These are phyloP conservation scores for Carcina quercana DNA, from an alignment of 2,888 invertebrate genomes.

Conservation along the genomic window DNA sequence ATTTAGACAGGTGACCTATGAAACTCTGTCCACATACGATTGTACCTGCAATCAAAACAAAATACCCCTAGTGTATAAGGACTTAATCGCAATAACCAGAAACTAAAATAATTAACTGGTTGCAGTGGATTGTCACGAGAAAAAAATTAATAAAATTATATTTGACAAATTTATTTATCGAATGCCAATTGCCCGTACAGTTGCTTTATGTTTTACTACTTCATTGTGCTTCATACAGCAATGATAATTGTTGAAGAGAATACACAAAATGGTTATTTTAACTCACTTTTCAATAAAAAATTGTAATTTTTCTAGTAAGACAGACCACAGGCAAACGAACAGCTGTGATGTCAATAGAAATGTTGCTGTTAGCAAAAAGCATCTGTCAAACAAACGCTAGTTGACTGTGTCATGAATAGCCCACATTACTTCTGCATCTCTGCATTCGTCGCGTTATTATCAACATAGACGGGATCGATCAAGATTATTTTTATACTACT, in stretches of 20 bases:
- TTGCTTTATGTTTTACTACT: constrained; percentile 27
- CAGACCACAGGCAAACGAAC: constrained; percentile 64
- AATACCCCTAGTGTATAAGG: constrained; percentile 15
- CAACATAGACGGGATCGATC: no score
- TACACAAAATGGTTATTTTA: constrained; percentile 37
- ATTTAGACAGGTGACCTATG: constrained; percentile 45
- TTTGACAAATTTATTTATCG: constrained; percentile 46
- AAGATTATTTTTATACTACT: no score
- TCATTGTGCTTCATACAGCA: constrained; percentile 19
- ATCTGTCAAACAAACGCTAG: no score
- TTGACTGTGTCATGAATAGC: no score
- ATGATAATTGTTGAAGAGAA: constrained; percentile 27
- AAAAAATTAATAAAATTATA: constrained; percentile 50
- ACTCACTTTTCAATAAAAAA: constrained; percentile 63
- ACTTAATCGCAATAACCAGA: constrained; percentile 27
- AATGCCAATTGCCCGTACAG: constrained; percentile 37
- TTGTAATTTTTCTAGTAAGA: constrained; percentile 58
- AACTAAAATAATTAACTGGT: constrained; percentile 27
- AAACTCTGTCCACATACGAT: constrained; percentile 67
- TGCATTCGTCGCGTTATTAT: no score
- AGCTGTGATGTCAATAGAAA: constrained; percentile 70
- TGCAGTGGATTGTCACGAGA: constrained; percentile 49
- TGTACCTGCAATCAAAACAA: constrained; percentile 47
- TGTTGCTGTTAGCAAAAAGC: constrained; percentile 25
- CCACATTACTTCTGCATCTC: no score